A percentile compares a stretch with the other conserved stretches of the same genome.
Conservation (phyloP, 2,113 vertebrate species). For the Electrona antarctica region DNA sequence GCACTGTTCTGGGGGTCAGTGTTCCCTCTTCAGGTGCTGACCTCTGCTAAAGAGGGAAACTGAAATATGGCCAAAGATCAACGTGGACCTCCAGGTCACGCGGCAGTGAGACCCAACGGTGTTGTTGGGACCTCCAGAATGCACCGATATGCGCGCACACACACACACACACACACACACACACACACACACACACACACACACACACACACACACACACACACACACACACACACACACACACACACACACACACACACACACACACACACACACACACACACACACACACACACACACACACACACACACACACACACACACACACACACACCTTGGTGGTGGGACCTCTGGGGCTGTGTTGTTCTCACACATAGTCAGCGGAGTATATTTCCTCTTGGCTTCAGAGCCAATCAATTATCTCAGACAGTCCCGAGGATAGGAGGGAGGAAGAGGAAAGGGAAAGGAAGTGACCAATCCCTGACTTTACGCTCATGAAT, state of each 20-base stretch:
- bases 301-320: not conserved
- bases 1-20: not conserved
- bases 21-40: not conserved
- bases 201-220: too few species aligned
- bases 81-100: not conserved
- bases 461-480: not conserved
- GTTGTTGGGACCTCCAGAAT: not conserved
- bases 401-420: not conserved
- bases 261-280: not conserved
- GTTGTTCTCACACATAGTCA: slow-evolving; percentile 31
- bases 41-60: not conserved
- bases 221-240: not conserved
- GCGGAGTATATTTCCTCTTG: slow-evolving; percentile 15
- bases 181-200: slow-evolving; percentile 4
- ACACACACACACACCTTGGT: slow-evolving; percentile 1
- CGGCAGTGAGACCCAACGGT: not conserved
- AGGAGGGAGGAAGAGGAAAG: not conserved
- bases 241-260: slow-evolving; percentile 3
- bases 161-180: not conserved
- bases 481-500: not conserved
- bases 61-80: not conserved
- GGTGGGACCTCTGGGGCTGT: slow-evolving; percentile 18
- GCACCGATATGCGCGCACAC: not conserved
- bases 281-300: not conserved
- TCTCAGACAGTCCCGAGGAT: not conserved